These are phyloP conservation scores for Melanotaenia boesemani DNA, from an alignment of 2,797 vertebrate genomes.

Conservation along the genomic window DNA sequence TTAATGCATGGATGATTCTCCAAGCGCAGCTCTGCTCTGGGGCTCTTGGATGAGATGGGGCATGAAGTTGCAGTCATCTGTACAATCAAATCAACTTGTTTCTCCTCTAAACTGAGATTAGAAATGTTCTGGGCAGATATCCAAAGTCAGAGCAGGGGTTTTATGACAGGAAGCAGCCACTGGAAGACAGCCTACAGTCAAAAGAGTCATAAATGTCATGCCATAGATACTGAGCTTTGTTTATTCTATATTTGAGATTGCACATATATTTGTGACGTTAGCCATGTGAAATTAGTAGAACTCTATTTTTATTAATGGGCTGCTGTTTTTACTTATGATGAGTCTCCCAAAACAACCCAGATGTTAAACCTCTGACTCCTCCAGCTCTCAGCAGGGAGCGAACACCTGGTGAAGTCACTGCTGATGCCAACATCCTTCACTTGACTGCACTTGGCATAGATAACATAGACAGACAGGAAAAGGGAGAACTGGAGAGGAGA, in stretches of 20 bases:
- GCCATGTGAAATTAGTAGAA: conserved; percentile 4
- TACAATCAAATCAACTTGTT: conserved; percentile 77
- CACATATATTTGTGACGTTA: not conserved
- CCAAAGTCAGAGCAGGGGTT: conserved; percentile 40
- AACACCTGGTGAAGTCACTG: conserved; percentile 57
- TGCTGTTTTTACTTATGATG: not conserved
- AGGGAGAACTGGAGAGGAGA: conserved; percentile 26
- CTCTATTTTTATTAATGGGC: not conserved
- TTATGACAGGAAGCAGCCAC: conserved; percentile 61
- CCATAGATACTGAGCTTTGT: conserved; percentile 15
- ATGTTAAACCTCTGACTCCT: conserved; percentile 38
- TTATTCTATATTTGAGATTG: conserved; percentile 2
- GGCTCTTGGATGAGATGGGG: conserved; percentile 62
- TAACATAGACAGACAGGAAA: conserved; percentile 37
- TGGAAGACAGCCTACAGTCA: conserved; percentile 51
- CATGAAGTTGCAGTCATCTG: conserved; percentile 75
- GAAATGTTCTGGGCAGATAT: conserved; percentile 60
- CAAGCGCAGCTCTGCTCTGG: conserved; percentile 55
- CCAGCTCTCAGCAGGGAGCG: conserved; percentile 41
- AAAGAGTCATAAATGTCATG: conserved; percentile 35
- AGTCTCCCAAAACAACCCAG: conserved; percentile 40
- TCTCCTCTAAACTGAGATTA: conserved; percentile 59
- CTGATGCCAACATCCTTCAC: conserved; percentile 58
- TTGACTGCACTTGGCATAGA: conserved; percentile 52
- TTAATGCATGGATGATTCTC: conserved; percentile 71